Base-by-base conservation (phyloP, 2,888 invertebrate species). In the Cheilosia urbana region DNA sequence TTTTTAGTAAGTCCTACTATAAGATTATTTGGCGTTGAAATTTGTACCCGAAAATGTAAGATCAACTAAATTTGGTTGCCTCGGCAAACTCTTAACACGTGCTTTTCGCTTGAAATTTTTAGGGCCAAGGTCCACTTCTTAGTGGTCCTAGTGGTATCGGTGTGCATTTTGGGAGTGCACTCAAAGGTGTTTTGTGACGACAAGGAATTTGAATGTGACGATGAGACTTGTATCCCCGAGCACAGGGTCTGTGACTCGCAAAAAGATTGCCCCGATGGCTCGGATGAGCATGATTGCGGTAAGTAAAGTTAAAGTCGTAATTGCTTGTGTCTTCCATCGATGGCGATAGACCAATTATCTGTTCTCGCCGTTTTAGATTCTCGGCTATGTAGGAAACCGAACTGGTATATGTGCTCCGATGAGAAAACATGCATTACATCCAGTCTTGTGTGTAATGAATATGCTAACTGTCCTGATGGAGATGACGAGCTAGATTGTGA, bases 381-480 rank as follows among this genome's bases (percentile, higher is more conserved):
- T 55, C 89, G 89, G 79, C 75, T 89, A 82, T 92, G 92, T 88
- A 90, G 88, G 60, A 88, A 88, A 42, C 92, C 92, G n/a, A 89
- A 91, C 75, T 92, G 91, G 91, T 92, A 90, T 88, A 89, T 89
- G 87, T 92, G 92, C 87, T 88, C 90, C 47, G 89, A 90, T 87
- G 87, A 90, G 63, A 94, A 94, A 19, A 93, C 94, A 40, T 97
- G 97, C 91, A 95, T 97, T 80, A 95, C 96, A 0, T 91, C 92
- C 57, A 90, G 93, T 6, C 95, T 96, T 94, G 93, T 96, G 4
- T 97, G 97, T 92, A 96, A 97, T 92, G 94, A 94, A 15, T 93
- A 93, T 62, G 91, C 92, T 0, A 95, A 96, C 88, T 96, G 96
- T 88, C 92, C 93, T 0, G 95, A 96, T 88, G 94, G 93, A 2